phyloP scores from a whole-genome alignment of 2,113 vertebrate genomes.

The Malurus cyaneus region DNA sequence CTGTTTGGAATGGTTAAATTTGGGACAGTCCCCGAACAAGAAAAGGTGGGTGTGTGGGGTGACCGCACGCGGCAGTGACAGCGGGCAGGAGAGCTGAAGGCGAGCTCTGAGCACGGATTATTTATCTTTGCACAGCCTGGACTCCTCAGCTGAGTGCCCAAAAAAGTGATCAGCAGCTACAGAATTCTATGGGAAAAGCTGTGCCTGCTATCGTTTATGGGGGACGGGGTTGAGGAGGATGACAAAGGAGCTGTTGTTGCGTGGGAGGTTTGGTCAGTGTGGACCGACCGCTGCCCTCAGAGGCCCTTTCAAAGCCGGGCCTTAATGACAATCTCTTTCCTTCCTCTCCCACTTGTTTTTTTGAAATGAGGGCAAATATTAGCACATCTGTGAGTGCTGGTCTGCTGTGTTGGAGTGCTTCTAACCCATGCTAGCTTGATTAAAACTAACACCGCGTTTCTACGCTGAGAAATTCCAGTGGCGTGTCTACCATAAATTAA shows the following conservation, averaged over 20 bases:
- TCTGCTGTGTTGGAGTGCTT: background rate
- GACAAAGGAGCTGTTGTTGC: accelerated
- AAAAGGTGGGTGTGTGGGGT: accelerated
- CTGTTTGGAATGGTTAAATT: background rate
- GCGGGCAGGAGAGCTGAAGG: accelerated
- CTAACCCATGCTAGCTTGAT: background rate
- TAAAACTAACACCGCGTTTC: background rate
- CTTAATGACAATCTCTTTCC: background rate
- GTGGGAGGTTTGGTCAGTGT: accelerated
- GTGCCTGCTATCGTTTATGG: accelerated
- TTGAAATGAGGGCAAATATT: constrained; percentile 8
- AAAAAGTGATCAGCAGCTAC: background rate
- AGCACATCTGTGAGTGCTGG: background rate
- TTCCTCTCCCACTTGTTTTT: background rate
- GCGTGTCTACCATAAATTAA: background rate
- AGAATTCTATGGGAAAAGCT: background rate
- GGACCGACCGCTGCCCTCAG: background rate
- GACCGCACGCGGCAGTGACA: accelerated
- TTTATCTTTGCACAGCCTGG: background rate
- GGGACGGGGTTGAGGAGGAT: background rate
- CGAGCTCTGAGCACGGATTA: background rate
- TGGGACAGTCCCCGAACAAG: background rate
- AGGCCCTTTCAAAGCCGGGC: background rate
- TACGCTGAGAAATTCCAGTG: background rate
- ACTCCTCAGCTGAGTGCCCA: background rate